Percentiles rank a stretch among this genome's conserved stretches.
phyloP scores from a whole-genome alignment of 2,888 invertebrate species.

The Acholoe squamosa region DNA sequence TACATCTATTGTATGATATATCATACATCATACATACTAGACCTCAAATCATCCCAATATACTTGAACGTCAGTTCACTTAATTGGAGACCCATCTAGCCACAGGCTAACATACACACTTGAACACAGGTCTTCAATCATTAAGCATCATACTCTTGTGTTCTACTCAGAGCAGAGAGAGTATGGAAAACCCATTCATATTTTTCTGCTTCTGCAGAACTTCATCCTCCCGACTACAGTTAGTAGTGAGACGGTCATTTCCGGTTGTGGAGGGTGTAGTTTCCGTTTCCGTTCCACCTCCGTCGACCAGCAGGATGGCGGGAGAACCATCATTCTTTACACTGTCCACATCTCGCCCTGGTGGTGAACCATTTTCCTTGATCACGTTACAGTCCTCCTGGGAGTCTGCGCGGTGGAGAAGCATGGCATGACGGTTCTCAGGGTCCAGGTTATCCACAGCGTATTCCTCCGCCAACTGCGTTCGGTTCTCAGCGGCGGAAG shows the following conservation, averaged over 20 bases:
- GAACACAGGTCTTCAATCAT: no score
- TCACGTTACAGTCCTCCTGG: slow-evolving; percentile 2
- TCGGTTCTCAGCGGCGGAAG: background rate
- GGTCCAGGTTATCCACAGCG: background rate
- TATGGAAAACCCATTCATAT: slow-evolving; percentile 25
- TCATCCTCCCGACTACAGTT: slow-evolving; percentile 3
- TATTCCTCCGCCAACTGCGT: background rate
- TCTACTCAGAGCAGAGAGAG: background rate
- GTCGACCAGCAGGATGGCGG: background rate
- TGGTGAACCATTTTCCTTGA: background rate
- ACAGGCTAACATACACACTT: no score
- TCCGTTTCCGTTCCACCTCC: background rate
- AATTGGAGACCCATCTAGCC: no score
- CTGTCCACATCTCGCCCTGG: background rate
- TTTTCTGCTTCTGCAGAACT: background rate
- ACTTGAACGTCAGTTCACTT: no score
- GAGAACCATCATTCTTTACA: background rate
- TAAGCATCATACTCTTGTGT: no score
- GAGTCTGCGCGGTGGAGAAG: background rate
- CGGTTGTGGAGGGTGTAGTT: no score
- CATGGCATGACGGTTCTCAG: background rate
- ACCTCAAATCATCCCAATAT: no score
- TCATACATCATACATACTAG: no score
- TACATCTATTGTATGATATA: no score
- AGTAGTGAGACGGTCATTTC: no score